These are phyloP conservation scores for Nephrotoma guestfalica DNA, from an alignment of 2,888 invertebrate genomes.

Conservation along the genomic window DNA sequence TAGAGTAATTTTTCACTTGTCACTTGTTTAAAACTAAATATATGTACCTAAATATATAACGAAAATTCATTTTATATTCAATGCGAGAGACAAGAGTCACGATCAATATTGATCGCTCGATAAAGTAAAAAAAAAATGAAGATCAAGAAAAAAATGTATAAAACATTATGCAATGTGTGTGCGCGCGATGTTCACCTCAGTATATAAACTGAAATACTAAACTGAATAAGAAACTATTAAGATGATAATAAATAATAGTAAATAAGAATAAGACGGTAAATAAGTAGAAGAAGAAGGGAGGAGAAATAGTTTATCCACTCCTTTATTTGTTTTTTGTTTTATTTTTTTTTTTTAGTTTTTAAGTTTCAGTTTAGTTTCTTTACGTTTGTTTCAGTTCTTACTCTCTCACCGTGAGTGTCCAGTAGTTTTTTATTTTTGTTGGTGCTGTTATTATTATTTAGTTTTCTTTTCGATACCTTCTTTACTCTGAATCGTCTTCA, in stretches of 20 bases:
- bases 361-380: neutral
- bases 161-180: neutral
- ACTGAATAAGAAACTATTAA: neutral
- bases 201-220: neutral
- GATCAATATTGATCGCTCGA: neutral
- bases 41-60: neutral
- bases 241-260: neutral
- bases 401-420: constrained; percentile 2
- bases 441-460: neutral
- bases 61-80: neutral
- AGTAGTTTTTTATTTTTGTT: neutral
- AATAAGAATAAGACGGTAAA: neutral
- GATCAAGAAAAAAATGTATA: neutral
- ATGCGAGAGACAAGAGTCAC: neutral
- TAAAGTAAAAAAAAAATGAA: neutral
- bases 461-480: neutral
- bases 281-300: constrained; percentile 4
- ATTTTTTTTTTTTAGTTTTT: neutral
- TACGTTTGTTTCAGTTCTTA: neutral
- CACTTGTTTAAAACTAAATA: neutral
- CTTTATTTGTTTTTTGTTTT: neutral
- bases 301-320: constrained; percentile 4
- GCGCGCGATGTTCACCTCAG: neutral
- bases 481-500: neutral
- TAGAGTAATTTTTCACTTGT: neutral